Evolutionary conservation across 1,140 invertebrate genomes (phyloP).

Genomic region (Paramacrobiotus metropolitanus): DNA sequence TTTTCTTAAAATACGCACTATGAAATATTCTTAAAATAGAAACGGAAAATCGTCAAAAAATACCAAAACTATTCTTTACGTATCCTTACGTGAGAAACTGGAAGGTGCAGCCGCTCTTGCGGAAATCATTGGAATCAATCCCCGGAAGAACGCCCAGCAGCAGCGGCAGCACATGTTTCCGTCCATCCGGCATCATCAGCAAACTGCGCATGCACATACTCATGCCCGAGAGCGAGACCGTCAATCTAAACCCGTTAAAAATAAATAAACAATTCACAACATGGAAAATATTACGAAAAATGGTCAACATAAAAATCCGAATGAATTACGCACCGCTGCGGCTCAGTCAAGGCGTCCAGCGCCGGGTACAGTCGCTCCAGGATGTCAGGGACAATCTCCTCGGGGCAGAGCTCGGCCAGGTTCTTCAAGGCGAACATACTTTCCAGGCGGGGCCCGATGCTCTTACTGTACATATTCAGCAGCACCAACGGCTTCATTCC

Average conservation of each 20-base stretch:
- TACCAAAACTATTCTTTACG: too few relatives aligned
- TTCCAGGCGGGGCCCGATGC: slow-evolving; percentile 35
- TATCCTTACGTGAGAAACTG: slow-evolving; percentile 21
- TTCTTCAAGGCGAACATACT: slow-evolving; percentile 36
- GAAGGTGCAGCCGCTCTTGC: slow-evolving; percentile 37
- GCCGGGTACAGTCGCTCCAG: slow-evolving; percentile 47
- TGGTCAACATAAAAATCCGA: too few relatives aligned
- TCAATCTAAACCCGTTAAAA: too few relatives aligned
- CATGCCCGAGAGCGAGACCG: background rate
- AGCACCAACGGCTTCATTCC: slow-evolving; percentile 39
- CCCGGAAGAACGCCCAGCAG: slow-evolving; percentile 53
- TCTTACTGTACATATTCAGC: slow-evolving; percentile 49
- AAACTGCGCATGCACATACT: background rate
- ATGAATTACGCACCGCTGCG: too few relatives aligned
- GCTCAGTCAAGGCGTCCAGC: slow-evolving; percentile 60
- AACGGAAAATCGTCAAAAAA: background rate
- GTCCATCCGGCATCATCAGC: background rate
- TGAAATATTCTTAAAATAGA: too few relatives aligned
- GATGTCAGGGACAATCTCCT: slow-evolving; percentile 52
- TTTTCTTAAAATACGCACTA: too few relatives aligned
- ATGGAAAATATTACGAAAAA: too few relatives aligned
- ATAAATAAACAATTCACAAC: too few relatives aligned
- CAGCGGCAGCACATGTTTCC: slow-evolving; percentile 42
- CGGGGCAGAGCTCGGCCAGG: slow-evolving; percentile 51
- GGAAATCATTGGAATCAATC: slow-evolving; percentile 67